Conservation (phyloP, 2,113 vertebrate genomes). For the Burhinus oedicnemus region DNA sequence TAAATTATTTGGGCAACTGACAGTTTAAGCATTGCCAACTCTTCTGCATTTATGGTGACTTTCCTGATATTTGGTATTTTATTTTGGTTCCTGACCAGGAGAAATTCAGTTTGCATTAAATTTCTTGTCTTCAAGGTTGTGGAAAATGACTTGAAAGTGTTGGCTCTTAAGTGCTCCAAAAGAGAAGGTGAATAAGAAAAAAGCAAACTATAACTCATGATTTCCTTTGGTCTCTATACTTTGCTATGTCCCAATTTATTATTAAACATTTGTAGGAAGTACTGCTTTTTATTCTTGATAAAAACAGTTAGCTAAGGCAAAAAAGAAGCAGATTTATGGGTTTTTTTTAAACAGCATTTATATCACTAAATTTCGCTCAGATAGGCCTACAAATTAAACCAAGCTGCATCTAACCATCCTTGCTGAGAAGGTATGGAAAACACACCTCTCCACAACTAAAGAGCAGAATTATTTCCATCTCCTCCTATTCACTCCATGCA, state of each 20-base stretch:
- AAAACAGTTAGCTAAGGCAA: neutral
- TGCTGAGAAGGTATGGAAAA: neutral
- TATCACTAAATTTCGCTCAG: neutral
- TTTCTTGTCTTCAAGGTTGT: neutral
- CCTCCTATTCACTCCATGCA: neutral
- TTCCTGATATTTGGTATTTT: neutral
- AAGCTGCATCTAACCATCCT: neutral
- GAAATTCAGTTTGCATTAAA: neutral
- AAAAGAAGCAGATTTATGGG: neutral
- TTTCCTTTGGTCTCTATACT: neutral
- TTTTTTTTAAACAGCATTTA: neutral
- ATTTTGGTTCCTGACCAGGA: neutral
- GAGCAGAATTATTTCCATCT: neutral
- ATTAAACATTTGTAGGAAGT: neutral
- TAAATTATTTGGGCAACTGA: neutral
- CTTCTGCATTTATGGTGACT: neutral
- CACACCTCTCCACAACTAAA: neutral
- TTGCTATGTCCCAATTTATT: neutral
- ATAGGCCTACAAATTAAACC: neutral
- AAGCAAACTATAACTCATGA: neutral
- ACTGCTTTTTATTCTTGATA: neutral
- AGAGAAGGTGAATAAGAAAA: neutral
- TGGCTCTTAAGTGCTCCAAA: neutral
- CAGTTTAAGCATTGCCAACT: neutral
- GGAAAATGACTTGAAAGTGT: neutral